Evolutionary conservation across 1,140 invertebrate genomes (phyloP).

Genomic region (Drosophila serrata): DNA sequence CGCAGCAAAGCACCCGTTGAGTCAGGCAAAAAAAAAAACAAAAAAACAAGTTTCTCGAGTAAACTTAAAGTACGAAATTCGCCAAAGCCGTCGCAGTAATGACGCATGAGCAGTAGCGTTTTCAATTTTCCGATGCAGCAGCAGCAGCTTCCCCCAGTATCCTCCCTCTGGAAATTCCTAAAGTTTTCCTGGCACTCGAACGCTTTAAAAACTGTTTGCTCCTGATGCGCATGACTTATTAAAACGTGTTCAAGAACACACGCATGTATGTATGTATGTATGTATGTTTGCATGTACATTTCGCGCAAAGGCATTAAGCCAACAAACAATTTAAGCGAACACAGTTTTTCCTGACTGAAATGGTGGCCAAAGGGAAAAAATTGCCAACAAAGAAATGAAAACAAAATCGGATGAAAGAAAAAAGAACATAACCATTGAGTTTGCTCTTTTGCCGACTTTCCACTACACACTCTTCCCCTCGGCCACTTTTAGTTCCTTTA

Average conservation of each 20-base stretch:
- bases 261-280: conserved; percentile 16
- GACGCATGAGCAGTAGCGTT: conserved; percentile 48
- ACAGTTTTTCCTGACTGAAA: conserved; percentile 78
- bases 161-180: conserved; percentile 27
- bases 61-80: conserved; percentile 39
- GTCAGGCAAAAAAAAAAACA: conserved; percentile 40
- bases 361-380: conserved; percentile 64
- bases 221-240: conserved; percentile 81
- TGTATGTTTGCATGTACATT: neutral
- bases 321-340: conserved; percentile 82
- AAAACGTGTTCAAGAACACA: conserved; percentile 69
- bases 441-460: conserved; percentile 50
- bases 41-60: conserved; percentile 42
- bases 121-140: conserved; percentile 41
- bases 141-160: conserved; percentile 3
- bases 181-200: conserved; percentile 4
- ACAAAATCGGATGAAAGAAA: conserved; percentile 42
- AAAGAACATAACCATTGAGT: conserved; percentile 53
- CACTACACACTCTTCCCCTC: conserved; percentile 9
- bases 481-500: conserved; percentile 25
- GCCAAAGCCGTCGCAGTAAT: conserved; percentile 30
- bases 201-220: conserved; percentile 70
- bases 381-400: conserved; percentile 47
- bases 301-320: conserved; percentile 67
- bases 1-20: conserved; percentile 40